Evolutionary conservation across 1,140 invertebrate species (phyloP), one percentile per base, ranked within the genome.

Genomic region (Condylostylus longicornis): DNA sequence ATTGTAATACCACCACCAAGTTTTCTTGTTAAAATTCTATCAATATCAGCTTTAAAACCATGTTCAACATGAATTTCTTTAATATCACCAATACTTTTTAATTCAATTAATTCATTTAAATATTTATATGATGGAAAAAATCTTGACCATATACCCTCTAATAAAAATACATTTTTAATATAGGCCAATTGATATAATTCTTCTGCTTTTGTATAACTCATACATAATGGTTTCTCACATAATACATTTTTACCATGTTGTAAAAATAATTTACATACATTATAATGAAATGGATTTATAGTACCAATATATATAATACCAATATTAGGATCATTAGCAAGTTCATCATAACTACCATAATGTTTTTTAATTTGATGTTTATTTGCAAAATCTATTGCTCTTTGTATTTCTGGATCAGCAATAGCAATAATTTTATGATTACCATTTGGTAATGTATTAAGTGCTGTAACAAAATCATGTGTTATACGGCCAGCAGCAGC

Each of bases 91-190:
- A 91, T 66, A 18, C 51, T 67, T 31, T 74, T 74, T 14, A 58
- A 50, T 3, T 66, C 54, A 1, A 85, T 59, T 28, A 73, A 62
- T 42, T 75, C 64, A 37, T 67, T 67, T 2, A 88, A 30, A 36
- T 70, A 64, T 18, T 74, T 54, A 48, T 85, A 87, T 7, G 70
- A 67, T 1, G 86, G 86, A 44, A 86, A 78, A 50, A 73, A 87
- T 18, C 84, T 65, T 20, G 77, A 79, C 85, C 86, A 91, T 22
- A 87, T 67, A 28, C 69, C 85, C 63, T 88, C 85, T 71, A 88
- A 79, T 1, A 88, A 63, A 50, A 88, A 85, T 0, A 82, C 53
- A 21, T 75, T 70, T 44, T 75, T 74, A 17, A 65, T 58, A 41
- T 68, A 68, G 0, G 80, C 78, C 25, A 73, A 47, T 18, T 67